These are phyloP conservation scores for Psittacula cyanocephala DNA, from an alignment of 2,113 vertebrate species.

Conservation along the genomic window DNA sequence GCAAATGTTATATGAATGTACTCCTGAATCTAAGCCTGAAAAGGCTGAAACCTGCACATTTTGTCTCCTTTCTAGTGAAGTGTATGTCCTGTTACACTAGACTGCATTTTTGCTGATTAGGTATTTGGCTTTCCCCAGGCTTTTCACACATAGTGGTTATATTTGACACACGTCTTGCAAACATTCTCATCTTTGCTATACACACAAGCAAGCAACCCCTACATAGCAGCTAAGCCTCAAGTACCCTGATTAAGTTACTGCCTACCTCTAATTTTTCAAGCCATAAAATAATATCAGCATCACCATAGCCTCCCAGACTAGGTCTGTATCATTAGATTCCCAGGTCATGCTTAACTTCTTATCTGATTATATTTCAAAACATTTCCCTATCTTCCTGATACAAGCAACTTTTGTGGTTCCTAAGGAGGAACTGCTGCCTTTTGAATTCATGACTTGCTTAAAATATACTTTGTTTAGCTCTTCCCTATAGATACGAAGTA, in stretches of 20 bases:
- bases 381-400: background rate
- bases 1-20: background rate
- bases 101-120: background rate
- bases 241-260: background rate
- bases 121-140: background rate
- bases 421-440: background rate
- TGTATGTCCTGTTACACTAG: background rate
- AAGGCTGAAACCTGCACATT: background rate
- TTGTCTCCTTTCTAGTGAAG: background rate
- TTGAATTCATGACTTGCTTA: background rate
- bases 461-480: background rate
- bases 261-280: background rate
- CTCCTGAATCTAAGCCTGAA: background rate
- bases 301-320: background rate
- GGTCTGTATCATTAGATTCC: background rate
- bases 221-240: background rate
- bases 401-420: background rate
- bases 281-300: too few relatives aligned
- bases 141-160: background rate
- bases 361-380: background rate
- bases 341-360: background rate
- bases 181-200: background rate
- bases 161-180: background rate
- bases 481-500: background rate
- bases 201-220: background rate